phyloP scores from a whole-genome alignment of 2,113 vertebrate species.

The Cyanoderma ruficeps region DNA sequence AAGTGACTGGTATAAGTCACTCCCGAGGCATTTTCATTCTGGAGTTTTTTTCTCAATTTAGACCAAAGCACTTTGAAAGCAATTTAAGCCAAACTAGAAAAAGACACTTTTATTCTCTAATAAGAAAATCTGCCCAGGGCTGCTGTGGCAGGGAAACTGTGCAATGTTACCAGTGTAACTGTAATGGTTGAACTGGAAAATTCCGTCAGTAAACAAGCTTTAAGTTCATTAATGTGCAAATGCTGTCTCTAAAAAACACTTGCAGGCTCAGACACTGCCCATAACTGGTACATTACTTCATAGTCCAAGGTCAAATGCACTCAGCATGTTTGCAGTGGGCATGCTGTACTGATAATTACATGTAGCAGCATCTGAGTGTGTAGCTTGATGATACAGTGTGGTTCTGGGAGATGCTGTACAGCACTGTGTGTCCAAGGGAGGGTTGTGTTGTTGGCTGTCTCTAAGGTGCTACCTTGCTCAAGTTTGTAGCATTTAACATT shows the following conservation, averaged over 20 bases:
- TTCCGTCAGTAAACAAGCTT: neutral
- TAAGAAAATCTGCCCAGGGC: neutral
- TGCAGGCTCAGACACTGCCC: neutral
- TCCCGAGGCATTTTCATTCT: neutral
- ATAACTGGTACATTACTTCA: neutral
- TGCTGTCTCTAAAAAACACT: neutral
- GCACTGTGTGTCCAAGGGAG: neutral
- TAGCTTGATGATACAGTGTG: neutral
- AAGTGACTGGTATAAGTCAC: neutral
- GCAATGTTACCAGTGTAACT: neutral
- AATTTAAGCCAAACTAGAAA: constrained; percentile 26
- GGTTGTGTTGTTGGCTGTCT: neutral
- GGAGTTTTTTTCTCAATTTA: neutral
- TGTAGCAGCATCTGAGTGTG: neutral
- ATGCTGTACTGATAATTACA: constrained; percentile 19
- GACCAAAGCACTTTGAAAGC: neutral
- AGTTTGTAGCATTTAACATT: constrained; percentile 4
- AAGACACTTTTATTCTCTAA: neutral
- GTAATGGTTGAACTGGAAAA: constrained; percentile 23
- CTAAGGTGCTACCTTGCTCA: neutral
- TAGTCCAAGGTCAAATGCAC: constrained; percentile 31
- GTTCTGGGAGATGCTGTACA: neutral
- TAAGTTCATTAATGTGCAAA: constrained; percentile 16
- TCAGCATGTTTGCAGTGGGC: constrained; percentile 15
- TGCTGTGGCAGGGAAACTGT: neutral